Evolutionary conservation across 2,113 vertebrate species (phyloP), one percentile per base, ranked within the genome.

Genomic region (Apodemus speciosus): DNA sequence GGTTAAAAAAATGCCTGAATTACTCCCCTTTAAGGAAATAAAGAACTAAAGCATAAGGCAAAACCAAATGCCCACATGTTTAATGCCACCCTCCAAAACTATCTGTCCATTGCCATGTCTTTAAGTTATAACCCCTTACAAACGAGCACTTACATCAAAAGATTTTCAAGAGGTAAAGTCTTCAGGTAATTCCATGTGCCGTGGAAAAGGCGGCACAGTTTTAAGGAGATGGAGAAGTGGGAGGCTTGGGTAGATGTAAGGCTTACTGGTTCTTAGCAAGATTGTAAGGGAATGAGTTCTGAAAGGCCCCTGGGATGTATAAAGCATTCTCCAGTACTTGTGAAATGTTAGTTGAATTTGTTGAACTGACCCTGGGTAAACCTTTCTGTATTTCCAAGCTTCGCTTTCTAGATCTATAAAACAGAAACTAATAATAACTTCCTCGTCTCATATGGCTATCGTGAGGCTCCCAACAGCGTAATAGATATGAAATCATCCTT

Each of bases 311-410:
- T 90, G 85, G 53, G 90, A 93, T 46, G 53, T 15, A 84, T 88
- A 96, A 95, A 96, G 38, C 91, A 96, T 69, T 87, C 75, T 35
- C 79, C 27, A 86, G 85, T 73, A 92, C 62, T 90, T 66, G 32
- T 75, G 72, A 96, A 91, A 96, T 91, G 64, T 56, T 86, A n/a
- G 62, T 75, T 95, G 86, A 94, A 96, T 97, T 88, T 94, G 83
- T 92, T 90, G 38, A 95, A 87, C 88, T 3, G 2, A 90, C 51
- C 81, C 96, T 96, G 46, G 51, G 38, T 96, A 96, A 95, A 95
- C 58, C 83, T 86, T 43, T 92, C 46, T 53, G 25, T 88, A 92
- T 85, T 94, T 95, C 64, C 87, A 96, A 95, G 73, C 79, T 90
- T 95, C 53, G 38, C 43, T 72, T 94, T 96, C 94, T 91, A 79